Evolutionary conservation across 1,140 invertebrate species (phyloP), one percentile per base, ranked within the genome.

Genomic region (Drosophila sp.): DNA sequence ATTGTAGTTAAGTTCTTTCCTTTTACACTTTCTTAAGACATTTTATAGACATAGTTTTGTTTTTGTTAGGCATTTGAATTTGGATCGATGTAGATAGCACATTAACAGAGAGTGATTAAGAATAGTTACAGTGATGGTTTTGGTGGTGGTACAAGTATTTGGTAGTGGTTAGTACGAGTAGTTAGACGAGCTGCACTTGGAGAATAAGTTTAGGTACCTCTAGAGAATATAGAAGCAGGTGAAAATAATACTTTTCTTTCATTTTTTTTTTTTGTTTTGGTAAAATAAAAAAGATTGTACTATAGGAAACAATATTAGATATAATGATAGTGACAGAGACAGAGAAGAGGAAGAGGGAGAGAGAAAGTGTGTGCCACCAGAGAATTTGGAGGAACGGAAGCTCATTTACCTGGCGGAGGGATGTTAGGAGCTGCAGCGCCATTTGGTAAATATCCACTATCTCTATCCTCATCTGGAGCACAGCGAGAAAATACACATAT

Each of bases 401-500:
- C 29, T 38, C 53, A 91, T 76, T 91, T 91, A 91, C 90, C 90
- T 91, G 90, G 90, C 58, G 90, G 90, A 90, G 90, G 90, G 71
- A 91, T 86, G 48, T 70, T 90, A 41, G 90, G 90, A 46, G 59
- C 80, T 45, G 74, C 78, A 72, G 76, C 72, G 32, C 90, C 90
- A 67, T 91, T 91, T 1, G 90, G 90, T 78, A 91, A 84, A 51
- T 81, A 91, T 34, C 90, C 90, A 59, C 90, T 91, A 14, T 91
- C 90, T 27, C 91, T 78, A 82, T 91, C 90, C 29, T 72, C 69
- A 36, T 91, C 43, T 59, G 32, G 16, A 41, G 7, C 45, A 13
- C 5, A n/a, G 14, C 16, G 41, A 45, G 7, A 9, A 18, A 32
- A 7, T n/a, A 27, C n/a, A n/a, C n/a, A 32, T 7, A 46, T 29